Evolutionary conservation across 2,797 vertebrate species (phyloP), one percentile per base, ranked within the genome.

Genomic region (Agapornis canus): DNA sequence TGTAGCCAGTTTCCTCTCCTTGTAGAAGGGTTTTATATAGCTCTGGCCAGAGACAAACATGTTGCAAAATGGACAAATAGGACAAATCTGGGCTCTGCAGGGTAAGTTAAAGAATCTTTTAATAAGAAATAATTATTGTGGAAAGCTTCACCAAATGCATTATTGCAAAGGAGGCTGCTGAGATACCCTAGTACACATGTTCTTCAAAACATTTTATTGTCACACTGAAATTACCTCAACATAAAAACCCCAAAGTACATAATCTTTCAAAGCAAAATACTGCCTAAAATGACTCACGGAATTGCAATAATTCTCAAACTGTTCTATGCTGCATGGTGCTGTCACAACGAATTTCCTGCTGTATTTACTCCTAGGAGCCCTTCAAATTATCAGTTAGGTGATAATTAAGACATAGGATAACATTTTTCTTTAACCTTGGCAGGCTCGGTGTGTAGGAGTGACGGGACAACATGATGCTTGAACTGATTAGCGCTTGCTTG

Each of bases 191-290:
- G 21, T 60, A 65, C 16, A 3, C 25, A 3, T 11, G 12, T 27
- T 93, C 27, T 83, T 94, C 56, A n/a, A 57, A 89, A 56, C 27
- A 20, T 35, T 84, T 43, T 14, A 21, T 57, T 59, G 23, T 51
- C 9, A 26, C 25, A 8, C 39, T 47, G n/a, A 68, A 75, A 43
- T 31, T 31, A 25, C 64, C 81, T 69, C 21, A 70, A 40, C 18
- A 40, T 23, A 68, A 57, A 40, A 2, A 0, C 26, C 12, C 10
- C 17, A 20, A 78, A 73, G 9, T 57, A 23, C 0, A 0, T 73
- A 3, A 59, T 68, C 21, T 63, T 66, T 59, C 72, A 52, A 26
- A 26, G n/a, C 35, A 43, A 72, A 48, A 57, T 8, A 6, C 42
- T 71, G 26, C 52, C 35, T 76, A 43, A 63, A 90, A 64, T 65